Conservation (phyloP, 2,888 invertebrate genomes). For the Parnassius orleans region DNA sequence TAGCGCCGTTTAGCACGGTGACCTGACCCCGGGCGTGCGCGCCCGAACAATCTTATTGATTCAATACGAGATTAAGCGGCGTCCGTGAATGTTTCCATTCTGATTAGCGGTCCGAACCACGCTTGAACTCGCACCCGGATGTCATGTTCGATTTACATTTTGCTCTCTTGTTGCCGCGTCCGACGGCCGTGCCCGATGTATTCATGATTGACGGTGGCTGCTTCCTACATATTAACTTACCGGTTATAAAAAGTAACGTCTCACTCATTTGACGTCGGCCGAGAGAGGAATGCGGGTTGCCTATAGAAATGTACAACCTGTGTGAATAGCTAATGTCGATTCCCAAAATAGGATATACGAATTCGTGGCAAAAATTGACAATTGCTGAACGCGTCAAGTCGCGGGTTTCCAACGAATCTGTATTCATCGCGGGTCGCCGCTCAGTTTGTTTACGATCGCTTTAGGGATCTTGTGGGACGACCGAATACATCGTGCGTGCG, state of each 20-base stretch:
- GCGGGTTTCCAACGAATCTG: conserved; percentile 65
- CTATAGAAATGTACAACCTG: conserved; percentile 3
- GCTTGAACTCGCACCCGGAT: conserved; percentile 73
- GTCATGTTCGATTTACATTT: conserved; percentile 70
- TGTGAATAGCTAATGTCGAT: conserved; percentile 26
- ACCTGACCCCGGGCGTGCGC: conserved; percentile 61
- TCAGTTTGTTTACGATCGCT: conserved; percentile 52
- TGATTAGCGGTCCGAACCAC: conserved; percentile 46
- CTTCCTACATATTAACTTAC: conserved; percentile 26
- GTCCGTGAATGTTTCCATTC: conserved; percentile 70
- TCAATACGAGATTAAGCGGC: conserved; percentile 67
- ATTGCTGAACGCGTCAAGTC: conserved; percentile 35
- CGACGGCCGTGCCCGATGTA: conserved; percentile 36
- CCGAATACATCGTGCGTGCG: neutral
- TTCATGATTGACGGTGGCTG: conserved; percentile 54
- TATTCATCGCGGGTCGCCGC: conserved; percentile 51
- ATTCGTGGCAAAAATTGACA: conserved; percentile 51
- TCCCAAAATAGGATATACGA: conserved; percentile 37
- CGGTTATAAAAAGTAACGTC: conserved; percentile 36
- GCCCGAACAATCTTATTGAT: conserved; percentile 67
- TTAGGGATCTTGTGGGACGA: conserved; percentile 28
- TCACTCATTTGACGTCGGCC: conserved; percentile 30
- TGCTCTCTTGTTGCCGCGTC: conserved; percentile 58
- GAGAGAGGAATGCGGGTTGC: conserved; percentile 14
- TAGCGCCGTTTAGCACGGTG: conserved; percentile 67